Evolutionary conservation across 1,140 invertebrate genomes (phyloP).

Genomic region (Belonocnema kinseyi): DNA sequence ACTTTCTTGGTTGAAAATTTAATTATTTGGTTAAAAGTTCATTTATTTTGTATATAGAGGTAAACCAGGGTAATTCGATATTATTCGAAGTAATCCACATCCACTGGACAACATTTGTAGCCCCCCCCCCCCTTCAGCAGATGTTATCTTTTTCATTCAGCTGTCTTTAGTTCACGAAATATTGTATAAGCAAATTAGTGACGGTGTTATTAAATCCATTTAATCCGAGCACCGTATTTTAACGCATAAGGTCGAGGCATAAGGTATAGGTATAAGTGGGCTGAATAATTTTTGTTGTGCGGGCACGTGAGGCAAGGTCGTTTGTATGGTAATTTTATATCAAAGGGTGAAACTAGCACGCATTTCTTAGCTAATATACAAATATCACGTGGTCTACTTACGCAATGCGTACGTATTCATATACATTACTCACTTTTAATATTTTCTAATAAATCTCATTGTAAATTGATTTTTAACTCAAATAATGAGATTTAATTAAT

Average conservation of each 20-base stretch:
- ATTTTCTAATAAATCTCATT: neutral
- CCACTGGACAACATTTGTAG: no score
- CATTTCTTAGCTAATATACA: neutral
- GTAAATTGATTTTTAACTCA: neutral
- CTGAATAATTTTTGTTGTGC: neutral
- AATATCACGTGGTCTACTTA: slow-evolving; percentile 4
- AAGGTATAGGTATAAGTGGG: neutral
- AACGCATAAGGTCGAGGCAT: neutral
- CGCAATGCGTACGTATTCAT: neutral
- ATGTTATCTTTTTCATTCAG: no score
- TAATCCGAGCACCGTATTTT: neutral
- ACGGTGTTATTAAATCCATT: neutral
- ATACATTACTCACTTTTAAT: neutral
- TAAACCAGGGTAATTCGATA: no score
- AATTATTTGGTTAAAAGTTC: no score
- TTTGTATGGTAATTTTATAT: neutral
- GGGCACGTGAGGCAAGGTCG: slow-evolving; percentile 3
- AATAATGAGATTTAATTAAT: no score
- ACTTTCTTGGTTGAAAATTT: no score
- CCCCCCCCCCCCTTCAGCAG: no score
- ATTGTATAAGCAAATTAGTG: no score
- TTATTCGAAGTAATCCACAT: no score
- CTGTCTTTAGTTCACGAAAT: no score
- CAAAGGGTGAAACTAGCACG: slow-evolving; percentile 8
- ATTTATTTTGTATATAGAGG: no score